phyloP scores from a whole-genome alignment of 2,113 vertebrate species.

The Gracilinanus agilis region DNA sequence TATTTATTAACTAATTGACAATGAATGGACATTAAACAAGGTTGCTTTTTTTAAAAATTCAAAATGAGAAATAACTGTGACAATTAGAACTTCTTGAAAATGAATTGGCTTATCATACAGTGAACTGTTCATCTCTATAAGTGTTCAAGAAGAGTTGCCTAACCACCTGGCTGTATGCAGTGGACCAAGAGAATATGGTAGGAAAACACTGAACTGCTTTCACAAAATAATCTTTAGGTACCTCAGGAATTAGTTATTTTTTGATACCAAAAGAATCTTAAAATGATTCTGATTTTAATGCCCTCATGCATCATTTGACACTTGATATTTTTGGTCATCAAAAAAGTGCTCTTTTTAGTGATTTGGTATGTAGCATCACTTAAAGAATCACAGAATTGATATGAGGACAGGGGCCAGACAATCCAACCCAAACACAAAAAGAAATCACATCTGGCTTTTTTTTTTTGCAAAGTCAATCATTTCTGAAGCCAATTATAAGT shows the following conservation, averaged over 20 bases:
- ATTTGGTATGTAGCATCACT: not conserved
- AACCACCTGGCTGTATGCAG: not conserved
- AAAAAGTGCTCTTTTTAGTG: not conserved
- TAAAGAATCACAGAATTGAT: not conserved
- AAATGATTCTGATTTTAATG: not conserved
- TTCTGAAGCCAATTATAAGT: not conserved
- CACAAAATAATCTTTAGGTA: not conserved
- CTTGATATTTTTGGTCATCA: not conserved
- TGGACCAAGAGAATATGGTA: not conserved
- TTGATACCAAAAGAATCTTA: not conserved
- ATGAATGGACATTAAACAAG: not conserved
- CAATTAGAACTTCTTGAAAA: not conserved
- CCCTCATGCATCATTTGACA: not conserved
- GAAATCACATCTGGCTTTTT: not conserved
- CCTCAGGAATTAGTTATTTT: not conserved
- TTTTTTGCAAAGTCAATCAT: not conserved
- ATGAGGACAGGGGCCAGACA: not conserved
- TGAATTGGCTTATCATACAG: not conserved
- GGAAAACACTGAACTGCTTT: not conserved
- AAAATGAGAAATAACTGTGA: not conserved
- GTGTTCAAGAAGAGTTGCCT: not conserved
- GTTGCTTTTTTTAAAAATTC: not conserved
- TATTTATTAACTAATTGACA: not conserved
- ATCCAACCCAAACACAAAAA: not conserved
- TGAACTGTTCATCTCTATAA: not conserved